Base-by-base conservation (phyloP, 2,888 invertebrate genomes). In the Cataglyphis cursor region DNA sequence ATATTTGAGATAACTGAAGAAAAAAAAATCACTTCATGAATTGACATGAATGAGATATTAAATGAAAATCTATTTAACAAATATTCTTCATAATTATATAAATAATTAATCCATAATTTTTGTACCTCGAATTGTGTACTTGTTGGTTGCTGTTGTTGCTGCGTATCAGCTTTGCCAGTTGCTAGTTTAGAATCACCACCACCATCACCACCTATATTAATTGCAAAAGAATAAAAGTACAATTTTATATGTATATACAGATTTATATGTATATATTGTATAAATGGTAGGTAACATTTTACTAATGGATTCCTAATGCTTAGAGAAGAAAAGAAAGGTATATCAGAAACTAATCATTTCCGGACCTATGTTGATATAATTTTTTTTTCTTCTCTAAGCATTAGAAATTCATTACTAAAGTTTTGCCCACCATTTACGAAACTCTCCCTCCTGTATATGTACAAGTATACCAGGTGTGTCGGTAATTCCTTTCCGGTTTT, bases 101-200 rank as follows among this genome's bases (percentile, higher is more conserved):
- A 15, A 21, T 38, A 12, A 59, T 21, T 48, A 9, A 57, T 38
- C 24, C 4, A 57, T n/a, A 57, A 57, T 4, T 51, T 2, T n/a
- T 18, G 0, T 38, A 72, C 72, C 15, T 38, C 10, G 10, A 24
- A 15, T 44, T 0, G 3, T 3, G 18, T 0, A 31, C 28, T 68
- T 65, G 44, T 68, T 82, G 1, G 64, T 24, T 65, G 66, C 38
- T 54, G 64, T n/a, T 18, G 57, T 5, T 66, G 54, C 8, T 21
- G 15, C 3, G 3, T 24, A 31, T 15, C 6, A 51, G 6, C n/a
- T 51, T 51, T n/a, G n/a, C n/a, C 48, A 51, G n/a, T 51, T 51
- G 35, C n/a, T 72, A 57, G 21, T 35, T 15, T 24, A 66, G 12
- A 2, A 54, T 61, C 76, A 65, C 59, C 73, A 21, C n/a, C 15